Conservation (phyloP, 2,113 vertebrate genomes). For the Terrapene triunguis region DNA sequence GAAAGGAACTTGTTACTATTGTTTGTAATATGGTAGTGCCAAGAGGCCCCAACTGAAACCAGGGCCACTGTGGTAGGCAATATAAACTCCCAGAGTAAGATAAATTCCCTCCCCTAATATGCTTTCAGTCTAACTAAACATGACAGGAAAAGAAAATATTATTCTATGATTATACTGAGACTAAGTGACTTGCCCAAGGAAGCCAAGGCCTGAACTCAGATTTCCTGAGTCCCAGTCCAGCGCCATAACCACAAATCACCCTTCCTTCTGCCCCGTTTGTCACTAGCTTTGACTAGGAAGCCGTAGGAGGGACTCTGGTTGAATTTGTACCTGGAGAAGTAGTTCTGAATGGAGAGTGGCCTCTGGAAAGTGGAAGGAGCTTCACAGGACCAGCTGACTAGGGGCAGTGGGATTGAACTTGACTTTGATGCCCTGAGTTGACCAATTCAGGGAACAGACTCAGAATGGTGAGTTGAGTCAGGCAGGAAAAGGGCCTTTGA, state of each 20-base stretch:
- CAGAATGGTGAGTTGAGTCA: background rate
- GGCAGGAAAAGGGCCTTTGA: background rate
- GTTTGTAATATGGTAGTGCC: background rate
- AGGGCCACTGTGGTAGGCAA: too few species aligned
- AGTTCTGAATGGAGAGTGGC: slow-evolving; percentile 15
- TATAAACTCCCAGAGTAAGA: background rate
- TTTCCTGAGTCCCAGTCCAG: background rate
- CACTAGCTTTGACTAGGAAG: slow-evolving; percentile 24
- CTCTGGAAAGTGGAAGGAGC: slow-evolving; percentile 14
- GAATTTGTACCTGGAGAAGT: slow-evolving; percentile 33
- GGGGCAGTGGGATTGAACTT: background rate
- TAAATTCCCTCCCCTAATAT: background rate
- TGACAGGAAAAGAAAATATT: background rate
- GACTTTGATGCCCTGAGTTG: background rate
- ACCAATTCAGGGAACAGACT: background rate
- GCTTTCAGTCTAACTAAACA: background rate
- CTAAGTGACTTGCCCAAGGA: background rate
- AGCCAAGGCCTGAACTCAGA: background rate
- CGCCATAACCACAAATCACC: background rate
- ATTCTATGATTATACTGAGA: background rate
- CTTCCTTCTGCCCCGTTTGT: background rate
- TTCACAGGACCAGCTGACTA: slow-evolving; percentile 18
- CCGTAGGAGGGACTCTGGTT: slow-evolving; percentile 18
- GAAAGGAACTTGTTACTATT: background rate
- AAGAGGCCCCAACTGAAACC: background rate